Evolutionary conservation across 2,113 vertebrate genomes (phyloP), one percentile per base, ranked within the genome.

Genomic region (Cephalopterus ornatus): DNA sequence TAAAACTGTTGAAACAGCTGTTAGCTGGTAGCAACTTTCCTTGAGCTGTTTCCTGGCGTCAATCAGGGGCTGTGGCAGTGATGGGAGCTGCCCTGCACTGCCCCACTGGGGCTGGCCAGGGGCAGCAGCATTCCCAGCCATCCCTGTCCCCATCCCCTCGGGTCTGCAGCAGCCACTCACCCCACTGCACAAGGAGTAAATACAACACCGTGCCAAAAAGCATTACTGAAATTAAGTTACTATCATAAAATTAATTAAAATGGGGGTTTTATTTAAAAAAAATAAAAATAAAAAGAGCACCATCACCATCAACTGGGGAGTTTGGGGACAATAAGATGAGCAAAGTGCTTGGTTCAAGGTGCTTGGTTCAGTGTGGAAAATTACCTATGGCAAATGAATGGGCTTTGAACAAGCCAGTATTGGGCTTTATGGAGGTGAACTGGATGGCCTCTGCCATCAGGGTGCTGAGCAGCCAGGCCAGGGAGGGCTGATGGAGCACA

Each of bases 1-100:
- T 95, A 90, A 88, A 93, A 94, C 86, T 96, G 95, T 96, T 95
- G 95, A 92, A 96, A 95, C 95, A 96, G 96, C 96, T 95, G 82
- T 4, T 68, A 17, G 88, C 81, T 74, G 78, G 83, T 91, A 94
- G 93, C 82, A 62, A 74, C 82, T 84, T 85, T 32, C 8, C 3
- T 42, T 37, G 41, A n/a, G 85, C 44, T 74, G 22, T 56, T 93
- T 90, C 52, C 85, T 91, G 86, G 33, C 0, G 4, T 71, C 76
- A 37, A 7, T 81, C 95, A 65, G 93, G 85, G 82, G 53, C 71
- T 58, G 62, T 23, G 35, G 90, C 44, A 13, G 13, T 0, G 5
- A 4, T 24, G 21, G 65, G 62, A 72, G 52, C 80, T 44, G 70
- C 37, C 12, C 61, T 3, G 4, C 0, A 2, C 28, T 1, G 8